Percentiles rank a stretch among this genome's conserved stretches.
Evolutionary conservation across 2,797 vertebrate genomes (phyloP).

Genomic region (Propithecus deckenii): DNA sequence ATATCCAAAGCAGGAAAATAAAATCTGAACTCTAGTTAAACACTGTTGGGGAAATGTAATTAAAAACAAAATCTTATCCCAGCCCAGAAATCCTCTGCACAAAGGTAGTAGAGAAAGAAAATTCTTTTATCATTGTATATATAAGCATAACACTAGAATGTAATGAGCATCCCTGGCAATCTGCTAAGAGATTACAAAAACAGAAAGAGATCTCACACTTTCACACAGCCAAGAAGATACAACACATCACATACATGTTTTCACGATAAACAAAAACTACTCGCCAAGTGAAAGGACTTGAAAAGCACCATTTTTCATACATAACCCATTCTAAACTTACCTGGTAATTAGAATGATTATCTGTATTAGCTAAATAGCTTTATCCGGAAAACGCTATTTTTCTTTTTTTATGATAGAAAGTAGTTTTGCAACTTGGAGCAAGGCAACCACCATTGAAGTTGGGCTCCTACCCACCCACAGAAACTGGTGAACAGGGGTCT

Average conservation of each 20-base stretch:
- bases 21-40: constrained; percentile 7
- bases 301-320: background rate
- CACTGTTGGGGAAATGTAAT: background rate
- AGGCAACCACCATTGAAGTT: background rate
- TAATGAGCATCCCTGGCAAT: background rate
- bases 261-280: background rate
- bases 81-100: background rate
- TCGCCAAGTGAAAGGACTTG: background rate
- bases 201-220: background rate
- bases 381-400: background rate
- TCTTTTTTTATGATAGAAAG: background rate
- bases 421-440: background rate
- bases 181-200: background rate
- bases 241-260: background rate
- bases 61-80: background rate
- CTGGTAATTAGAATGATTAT: background rate
- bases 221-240: background rate
- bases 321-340: background rate
- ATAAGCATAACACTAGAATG: background rate
- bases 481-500: background rate
- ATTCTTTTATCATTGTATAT: background rate
- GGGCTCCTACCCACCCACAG: background rate
- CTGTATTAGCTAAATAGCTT: background rate
- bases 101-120: background rate
- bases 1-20: background rate